phyloP scores from a whole-genome alignment of 2,113 vertebrate genomes.

The Neolamprologus tretocephalus region DNA sequence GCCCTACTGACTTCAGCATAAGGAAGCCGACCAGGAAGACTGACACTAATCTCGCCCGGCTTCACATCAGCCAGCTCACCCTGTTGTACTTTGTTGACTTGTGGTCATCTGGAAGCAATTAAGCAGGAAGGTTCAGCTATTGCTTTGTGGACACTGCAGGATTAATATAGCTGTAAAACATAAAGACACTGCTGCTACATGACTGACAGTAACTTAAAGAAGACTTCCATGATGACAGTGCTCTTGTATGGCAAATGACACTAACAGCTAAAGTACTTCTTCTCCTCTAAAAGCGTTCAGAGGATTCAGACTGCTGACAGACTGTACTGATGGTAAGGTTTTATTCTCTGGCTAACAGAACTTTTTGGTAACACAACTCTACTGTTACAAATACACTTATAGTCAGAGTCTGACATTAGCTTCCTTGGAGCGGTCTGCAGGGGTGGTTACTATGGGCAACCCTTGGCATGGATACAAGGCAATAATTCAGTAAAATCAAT shows the following conservation, averaged over 20 bases:
- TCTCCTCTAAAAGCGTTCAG: background rate
- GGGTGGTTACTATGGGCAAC: background rate
- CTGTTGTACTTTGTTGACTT: background rate
- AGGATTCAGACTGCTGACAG: background rate
- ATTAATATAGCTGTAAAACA: accelerated
- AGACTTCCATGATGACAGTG: background rate
- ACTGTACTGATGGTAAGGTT: accelerated
- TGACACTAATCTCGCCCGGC: background rate
- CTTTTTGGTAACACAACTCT: background rate
- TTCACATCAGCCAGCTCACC: background rate
- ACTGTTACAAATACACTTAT: background rate
- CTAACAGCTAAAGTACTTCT: background rate
- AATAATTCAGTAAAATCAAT: background rate
- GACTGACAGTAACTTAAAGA: background rate
- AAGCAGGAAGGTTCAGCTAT: background rate
- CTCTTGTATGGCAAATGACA: background rate
- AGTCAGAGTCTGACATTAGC: background rate
- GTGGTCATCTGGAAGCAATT: background rate
- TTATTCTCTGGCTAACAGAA: accelerated
- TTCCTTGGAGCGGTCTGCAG: accelerated
- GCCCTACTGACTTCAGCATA: background rate
- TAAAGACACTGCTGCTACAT: background rate
- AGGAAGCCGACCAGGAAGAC: background rate
- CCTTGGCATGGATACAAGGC: background rate
- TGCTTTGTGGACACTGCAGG: background rate